A percentile compares a stretch with the other conserved stretches of the same genome.
Conservation (phyloP, 2,797 vertebrate genomes). For the Sylvilagus floridanus region DNA sequence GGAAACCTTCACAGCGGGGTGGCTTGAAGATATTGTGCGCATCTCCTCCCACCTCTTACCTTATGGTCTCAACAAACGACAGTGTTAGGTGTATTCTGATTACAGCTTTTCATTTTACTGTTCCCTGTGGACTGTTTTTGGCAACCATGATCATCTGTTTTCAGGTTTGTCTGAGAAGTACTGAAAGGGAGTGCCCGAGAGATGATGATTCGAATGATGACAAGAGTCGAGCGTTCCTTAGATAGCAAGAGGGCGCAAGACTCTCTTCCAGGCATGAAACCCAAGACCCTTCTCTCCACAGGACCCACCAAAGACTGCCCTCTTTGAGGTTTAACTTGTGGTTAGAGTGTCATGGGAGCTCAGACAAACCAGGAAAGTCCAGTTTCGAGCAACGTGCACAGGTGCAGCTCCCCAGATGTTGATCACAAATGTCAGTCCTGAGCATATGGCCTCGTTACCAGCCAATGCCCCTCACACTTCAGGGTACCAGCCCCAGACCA, state of each 20-base stretch:
- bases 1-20: not conserved
- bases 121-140: not conserved
- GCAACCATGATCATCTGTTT: not conserved
- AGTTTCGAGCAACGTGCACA: no score
- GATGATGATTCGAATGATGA: not conserved
- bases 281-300: no score
- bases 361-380: no score
- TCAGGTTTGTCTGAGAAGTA: slow-evolving; percentile 4
- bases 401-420: no score
- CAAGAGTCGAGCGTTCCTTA: not conserved
- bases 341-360: no score
- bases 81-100: not conserved
- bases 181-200: not conserved
- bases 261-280: no score
- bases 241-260: not conserved
- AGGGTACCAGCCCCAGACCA: no score
- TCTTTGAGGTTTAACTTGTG: no score
- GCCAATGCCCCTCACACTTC: no score
- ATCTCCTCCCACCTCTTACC: not conserved
- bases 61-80: not conserved
- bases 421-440: no score
- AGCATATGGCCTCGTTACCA: no score
- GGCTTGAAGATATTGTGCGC: not conserved
- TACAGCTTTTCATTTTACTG: slow-evolving; percentile 30
- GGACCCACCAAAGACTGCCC: no score